Evolutionary conservation across 2,888 invertebrate species (phyloP).

Genomic region (Cremastinae sp.): DNA sequence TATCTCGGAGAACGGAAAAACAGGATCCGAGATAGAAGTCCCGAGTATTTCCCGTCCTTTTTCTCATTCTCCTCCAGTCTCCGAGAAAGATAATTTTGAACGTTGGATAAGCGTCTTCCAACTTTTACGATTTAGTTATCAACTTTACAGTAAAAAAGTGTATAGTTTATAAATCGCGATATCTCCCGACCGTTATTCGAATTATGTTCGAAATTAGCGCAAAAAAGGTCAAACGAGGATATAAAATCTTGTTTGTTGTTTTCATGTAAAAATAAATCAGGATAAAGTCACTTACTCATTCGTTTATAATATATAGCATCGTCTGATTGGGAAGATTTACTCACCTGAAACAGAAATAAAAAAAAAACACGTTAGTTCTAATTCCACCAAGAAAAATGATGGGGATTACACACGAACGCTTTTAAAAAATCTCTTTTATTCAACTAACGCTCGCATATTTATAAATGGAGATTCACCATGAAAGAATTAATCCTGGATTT

Average conservation of each 20-base stretch:
- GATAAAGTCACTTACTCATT: no score
- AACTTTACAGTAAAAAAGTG: no score
- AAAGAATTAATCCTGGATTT: constrained; percentile 49
- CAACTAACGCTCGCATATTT: constrained; percentile 45
- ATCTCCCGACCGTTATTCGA: no score
- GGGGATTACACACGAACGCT: no score
- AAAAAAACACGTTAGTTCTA: constrained; percentile 54
- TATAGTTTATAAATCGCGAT: no score
- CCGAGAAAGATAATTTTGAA: no score
- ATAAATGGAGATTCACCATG: constrained; percentile 10
- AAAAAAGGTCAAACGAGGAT: no score
- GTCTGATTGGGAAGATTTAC: constrained; percentile 64
- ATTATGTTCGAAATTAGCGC: no score
- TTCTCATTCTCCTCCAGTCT: constrained; percentile 29
- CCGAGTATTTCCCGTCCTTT: constrained; percentile 8
- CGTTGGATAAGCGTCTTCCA: no score
- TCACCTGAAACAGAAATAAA: constrained; percentile 70
- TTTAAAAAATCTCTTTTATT: constrained; percentile 46
- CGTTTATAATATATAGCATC: constrained; percentile 11
- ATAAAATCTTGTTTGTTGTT: no score
- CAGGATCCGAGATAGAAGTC: constrained; percentile 45
- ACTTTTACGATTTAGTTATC: no score
- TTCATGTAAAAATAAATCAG: no score
- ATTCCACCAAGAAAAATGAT: constrained; percentile 4
- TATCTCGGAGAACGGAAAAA: constrained; percentile 67